Base-by-base conservation (phyloP, 2,797 vertebrate species). In the Neostethus bicornis region DNA sequence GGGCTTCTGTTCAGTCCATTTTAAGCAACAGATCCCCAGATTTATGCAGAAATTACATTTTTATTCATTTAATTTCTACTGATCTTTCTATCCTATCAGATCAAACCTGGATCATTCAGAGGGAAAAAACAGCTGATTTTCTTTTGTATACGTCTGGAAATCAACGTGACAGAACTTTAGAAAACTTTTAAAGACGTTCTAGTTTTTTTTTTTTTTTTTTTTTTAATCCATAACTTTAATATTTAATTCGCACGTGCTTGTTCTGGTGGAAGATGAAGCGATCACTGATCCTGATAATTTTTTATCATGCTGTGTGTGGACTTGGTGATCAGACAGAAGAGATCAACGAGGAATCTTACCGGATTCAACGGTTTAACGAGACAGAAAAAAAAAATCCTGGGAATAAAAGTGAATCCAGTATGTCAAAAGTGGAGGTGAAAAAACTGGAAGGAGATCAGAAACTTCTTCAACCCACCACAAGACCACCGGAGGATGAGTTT, bases 401-500 rank as follows among this genome's bases (percentile, higher is more conserved):
- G 37, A 23, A 20, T 23, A 14, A 1, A 21, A 51, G 53, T 2
- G 56, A 45, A 24, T 31, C 48, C 3, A 5, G 44, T 9, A 25
- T 46, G 25, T 51, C 38, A 2, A 10, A 0, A 17, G 17, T 1
- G 1, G 52, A 17, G 43, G 56, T 31, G 20, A n/a, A 44, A 6
- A 25, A 3, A 20, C 55, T 50, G 8, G 48, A 24, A 38, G 52
- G 4, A 6, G 20, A 14, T 56, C 51, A 3, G 29, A 37, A 7
- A 29, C 55, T 2, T 12, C 47, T 37, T 26, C 51, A 37, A 61
- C 51, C 88, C 10, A 84, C 81, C 5, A 59, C 84, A 31, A 80
- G 63, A 24, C 78, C 84, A 35, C 86, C 95, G 85, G 92, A 94
- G 61, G 93, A 94, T 2, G 94, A 96, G 70, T 71, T 90, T 57